These are phyloP conservation scores for Corapipo altera DNA, from an alignment of 2,113 vertebrate genomes.

Conservation along the genomic window DNA sequence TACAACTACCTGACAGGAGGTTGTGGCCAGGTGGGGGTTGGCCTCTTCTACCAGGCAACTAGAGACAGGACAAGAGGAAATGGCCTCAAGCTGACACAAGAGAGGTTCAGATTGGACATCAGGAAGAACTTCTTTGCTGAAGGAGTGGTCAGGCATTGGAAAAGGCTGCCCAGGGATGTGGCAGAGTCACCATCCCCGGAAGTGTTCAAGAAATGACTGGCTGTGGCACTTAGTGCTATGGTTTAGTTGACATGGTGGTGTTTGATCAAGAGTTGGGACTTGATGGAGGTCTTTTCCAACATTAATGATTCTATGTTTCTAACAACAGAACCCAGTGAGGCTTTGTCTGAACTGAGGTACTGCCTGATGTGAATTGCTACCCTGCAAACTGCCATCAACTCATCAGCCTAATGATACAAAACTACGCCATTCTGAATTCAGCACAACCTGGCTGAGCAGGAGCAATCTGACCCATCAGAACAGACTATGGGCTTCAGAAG, in stretches of 20 bases:
- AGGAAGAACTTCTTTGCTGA: background rate
- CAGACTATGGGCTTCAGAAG: background rate
- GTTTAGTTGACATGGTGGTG: background rate
- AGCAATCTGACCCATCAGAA: background rate
- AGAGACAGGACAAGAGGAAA: background rate
- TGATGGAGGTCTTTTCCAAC: background rate
- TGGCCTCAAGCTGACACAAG: background rate
- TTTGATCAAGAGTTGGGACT: fast-evolving
- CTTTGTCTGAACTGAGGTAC: background rate
- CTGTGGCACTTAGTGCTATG: fast-evolving
- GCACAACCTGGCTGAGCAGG: background rate
- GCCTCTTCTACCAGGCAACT: background rate
- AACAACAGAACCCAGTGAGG: background rate
- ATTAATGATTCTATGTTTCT: background rate
- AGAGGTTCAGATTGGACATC: background rate
- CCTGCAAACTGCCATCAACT: background rate
- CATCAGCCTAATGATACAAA: background rate
- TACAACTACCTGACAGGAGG: background rate
- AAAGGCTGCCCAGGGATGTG: background rate
- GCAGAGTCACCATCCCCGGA: background rate
- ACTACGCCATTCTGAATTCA: background rate
- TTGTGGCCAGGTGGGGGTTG: background rate
- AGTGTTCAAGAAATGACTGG: background rate
- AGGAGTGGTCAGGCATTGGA: background rate
- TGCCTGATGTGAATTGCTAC: background rate